Evolutionary conservation across 1,140 invertebrate genomes (phyloP).

Genomic region (Achatina immaculata): DNA sequence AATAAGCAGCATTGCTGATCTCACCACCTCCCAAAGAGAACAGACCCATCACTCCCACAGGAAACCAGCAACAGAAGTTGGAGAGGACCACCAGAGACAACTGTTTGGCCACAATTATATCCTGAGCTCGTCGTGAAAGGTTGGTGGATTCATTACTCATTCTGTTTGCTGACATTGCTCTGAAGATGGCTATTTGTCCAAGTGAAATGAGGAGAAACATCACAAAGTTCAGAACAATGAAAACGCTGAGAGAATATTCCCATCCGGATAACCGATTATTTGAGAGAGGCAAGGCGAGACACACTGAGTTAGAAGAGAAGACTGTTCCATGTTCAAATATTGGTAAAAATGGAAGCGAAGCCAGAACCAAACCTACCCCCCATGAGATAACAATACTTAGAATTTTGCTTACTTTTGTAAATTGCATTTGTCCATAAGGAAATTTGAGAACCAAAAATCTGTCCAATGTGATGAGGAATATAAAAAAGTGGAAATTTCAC

Average conservation of each 20-base stretch:
- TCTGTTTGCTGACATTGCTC: neutral
- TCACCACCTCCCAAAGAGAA: slow-evolving; percentile 37
- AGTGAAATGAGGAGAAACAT: slow-evolving; percentile 32
- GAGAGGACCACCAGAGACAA: slow-evolving; percentile 44
- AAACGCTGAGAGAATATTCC: slow-evolving; percentile 33
- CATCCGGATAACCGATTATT: neutral
- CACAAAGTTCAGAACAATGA: slow-evolving; percentile 39
- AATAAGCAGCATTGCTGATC: slow-evolving; percentile 41
- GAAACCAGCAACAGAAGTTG: slow-evolving; percentile 51
- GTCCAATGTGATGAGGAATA: slow-evolving; percentile 51
- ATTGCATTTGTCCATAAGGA: slow-evolving; percentile 46
- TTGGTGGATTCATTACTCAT: slow-evolving; percentile 37
- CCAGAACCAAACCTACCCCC: neutral
- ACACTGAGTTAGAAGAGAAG: slow-evolving; percentile 9
- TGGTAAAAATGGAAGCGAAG: neutral
- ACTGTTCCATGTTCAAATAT: neutral
- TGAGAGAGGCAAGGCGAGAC: slow-evolving; percentile 29
- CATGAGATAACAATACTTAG: neutral
- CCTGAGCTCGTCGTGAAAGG: slow-evolving; percentile 45
- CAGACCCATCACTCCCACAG: slow-evolving; percentile 48
- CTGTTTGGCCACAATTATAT: slow-evolving; percentile 45
- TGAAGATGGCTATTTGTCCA: slow-evolving; percentile 27
- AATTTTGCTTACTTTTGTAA: neutral
- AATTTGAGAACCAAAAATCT: slow-evolving; percentile 54
- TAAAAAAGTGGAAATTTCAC: slow-evolving; percentile 42